These are phyloP conservation scores for Harpagifer antarcticus DNA, from an alignment of 2,797 vertebrate species.

Conservation along the genomic window DNA sequence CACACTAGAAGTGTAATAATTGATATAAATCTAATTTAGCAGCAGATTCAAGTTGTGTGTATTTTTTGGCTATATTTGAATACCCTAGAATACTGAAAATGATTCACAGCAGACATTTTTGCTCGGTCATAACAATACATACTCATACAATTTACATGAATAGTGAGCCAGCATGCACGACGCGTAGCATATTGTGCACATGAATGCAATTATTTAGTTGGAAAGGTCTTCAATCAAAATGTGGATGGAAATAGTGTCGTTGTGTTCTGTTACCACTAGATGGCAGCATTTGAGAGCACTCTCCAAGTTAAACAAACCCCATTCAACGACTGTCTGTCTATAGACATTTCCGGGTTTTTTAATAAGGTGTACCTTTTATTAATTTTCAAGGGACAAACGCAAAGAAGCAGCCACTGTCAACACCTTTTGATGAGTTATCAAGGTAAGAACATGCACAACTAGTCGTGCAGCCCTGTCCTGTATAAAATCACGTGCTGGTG, in stretches of 20 bases:
- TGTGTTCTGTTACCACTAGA: background rate
- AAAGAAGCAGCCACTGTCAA: background rate
- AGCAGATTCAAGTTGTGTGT: background rate
- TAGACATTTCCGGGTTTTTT: background rate
- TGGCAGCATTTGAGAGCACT: background rate
- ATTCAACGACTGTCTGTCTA: background rate
- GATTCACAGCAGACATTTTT: background rate
- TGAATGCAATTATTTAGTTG: background rate
- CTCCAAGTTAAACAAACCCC: background rate
- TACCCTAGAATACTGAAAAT: background rate
- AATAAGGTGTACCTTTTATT: too few relatives aligned
- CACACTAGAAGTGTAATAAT: background rate
- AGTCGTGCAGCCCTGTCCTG: too few relatives aligned
- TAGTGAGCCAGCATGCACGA: too few relatives aligned
- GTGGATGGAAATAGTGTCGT: background rate
- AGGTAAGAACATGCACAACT: background rate
- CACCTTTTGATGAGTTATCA: background rate
- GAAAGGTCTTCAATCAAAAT: background rate
- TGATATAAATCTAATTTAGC: background rate
- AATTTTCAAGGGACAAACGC: too few relatives aligned
- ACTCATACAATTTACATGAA: background rate
- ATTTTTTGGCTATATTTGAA: background rate
- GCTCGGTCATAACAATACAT: background rate
- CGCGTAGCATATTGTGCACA: background rate
- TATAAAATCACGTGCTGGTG: too few relatives aligned